Conservation (phyloP, 2,888 invertebrate genomes). For the Acrobasis repandana region DNA sequence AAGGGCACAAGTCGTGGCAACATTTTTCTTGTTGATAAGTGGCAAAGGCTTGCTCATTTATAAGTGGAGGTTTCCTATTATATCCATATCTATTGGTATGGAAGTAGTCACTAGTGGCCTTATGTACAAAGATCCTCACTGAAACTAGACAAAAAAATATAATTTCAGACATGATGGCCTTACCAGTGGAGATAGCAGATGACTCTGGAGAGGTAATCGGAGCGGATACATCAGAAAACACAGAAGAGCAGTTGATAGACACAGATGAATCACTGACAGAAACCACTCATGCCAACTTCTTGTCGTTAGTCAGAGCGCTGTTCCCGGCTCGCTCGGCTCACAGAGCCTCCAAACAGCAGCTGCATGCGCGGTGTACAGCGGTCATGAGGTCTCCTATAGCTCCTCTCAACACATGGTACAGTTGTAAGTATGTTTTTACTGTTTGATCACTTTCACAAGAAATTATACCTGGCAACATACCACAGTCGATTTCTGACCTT, state of each 20-base stretch:
- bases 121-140: too few species aligned
- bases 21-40: too few species aligned
- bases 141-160: not conserved
- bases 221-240: conserved; percentile 48
- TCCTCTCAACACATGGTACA: conserved; percentile 91
- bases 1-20: too few species aligned
- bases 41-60: too few species aligned
- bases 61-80: too few species aligned
- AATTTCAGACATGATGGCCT: conserved; percentile 87
- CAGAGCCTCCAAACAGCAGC: conserved; percentile 88
- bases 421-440: conserved; percentile 60
- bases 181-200: conserved; percentile 89
- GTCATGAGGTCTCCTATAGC: conserved; percentile 92
- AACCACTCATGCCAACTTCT: conserved; percentile 92
- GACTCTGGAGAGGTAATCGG: conserved; percentile 67
- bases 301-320: conserved; percentile 93
- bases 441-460: too few species aligned
- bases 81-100: too few species aligned
- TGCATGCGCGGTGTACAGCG: conserved; percentile 87
- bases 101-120: too few species aligned
- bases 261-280: conserved; percentile 84
- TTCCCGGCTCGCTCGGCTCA: conserved; percentile 93
- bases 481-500: too few species aligned
- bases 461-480: too few species aligned
- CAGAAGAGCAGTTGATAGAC: conserved; percentile 45